phyloP scores from a whole-genome alignment of 1,140 invertebrate genomes.

The Steinernema khuongi region DNA sequence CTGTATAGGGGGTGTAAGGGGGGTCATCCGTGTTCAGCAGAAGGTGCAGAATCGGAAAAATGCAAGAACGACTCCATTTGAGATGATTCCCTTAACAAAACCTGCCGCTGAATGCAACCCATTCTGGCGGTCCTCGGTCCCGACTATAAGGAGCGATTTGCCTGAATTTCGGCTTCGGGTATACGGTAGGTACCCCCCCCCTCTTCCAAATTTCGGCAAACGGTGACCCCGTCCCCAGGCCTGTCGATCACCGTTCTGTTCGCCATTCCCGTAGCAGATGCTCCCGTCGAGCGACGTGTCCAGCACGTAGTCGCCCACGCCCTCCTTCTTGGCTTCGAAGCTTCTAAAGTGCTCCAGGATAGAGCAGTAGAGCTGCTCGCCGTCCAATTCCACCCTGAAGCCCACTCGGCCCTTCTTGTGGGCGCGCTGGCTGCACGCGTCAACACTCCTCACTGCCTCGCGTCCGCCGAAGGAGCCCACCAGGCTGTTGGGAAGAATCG shows the following conservation, averaged over 20 bases:
- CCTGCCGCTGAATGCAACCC: too few species aligned
- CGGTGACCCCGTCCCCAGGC: too few species aligned
- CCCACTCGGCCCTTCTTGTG: not conserved
- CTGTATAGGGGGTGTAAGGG: too few species aligned
- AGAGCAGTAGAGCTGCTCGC: not conserved
- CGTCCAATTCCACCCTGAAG: not conserved
- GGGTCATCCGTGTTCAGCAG: too few species aligned
- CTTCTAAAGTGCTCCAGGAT: not conserved
- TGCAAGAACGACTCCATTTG: too few species aligned
- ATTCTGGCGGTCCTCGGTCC: too few species aligned
- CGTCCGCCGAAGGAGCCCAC: not conserved
- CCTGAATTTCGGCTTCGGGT: too few species aligned
- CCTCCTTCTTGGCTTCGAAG: not conserved
- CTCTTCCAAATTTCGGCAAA: too few species aligned
- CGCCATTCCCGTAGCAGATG: not conserved
- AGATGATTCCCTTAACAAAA: too few species aligned
- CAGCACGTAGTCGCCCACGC: not conserved
- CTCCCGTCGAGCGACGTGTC: not conserved
- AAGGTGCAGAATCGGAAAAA: too few species aligned
- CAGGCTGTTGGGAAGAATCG: not conserved
- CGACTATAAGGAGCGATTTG: too few species aligned
- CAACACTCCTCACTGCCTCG: not conserved
- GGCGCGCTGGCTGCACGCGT: not conserved
- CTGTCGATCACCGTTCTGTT: conserved; percentile 2
- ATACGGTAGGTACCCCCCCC: too few species aligned